Evolutionary conservation across 2,797 vertebrate genomes (phyloP), one percentile per base, ranked within the genome.

Genomic region (Onychomys arenicola): DNA sequence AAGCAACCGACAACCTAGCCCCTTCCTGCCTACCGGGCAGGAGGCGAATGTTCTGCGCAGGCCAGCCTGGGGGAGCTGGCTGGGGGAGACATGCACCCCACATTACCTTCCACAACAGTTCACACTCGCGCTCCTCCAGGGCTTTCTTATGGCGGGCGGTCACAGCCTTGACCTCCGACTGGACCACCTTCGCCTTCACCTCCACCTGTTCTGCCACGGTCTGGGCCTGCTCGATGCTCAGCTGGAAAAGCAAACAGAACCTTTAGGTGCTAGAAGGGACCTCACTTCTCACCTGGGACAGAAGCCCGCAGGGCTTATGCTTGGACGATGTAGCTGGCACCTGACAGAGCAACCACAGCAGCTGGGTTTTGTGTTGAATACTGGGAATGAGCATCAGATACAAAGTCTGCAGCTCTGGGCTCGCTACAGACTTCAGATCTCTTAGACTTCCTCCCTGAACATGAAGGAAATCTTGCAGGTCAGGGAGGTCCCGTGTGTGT

Each of bases 151-250:
- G 99, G 94, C 99, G 98, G 0, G 99, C 99, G 2, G 99, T 99
- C 43, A 99, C 99, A 0, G 99, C 99, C 98, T 99, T 99, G 95
- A 99, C 99, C 98, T 99, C 99, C 1, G 99, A 99, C 98, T 99
- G 99, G 17, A 99, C 99, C 98, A 99, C 99, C 98, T 99, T 99
- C 0, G 99, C 99, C 98, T 99, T 99, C 98, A 99, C 99, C 98
- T 99, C 99, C 91, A 99, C 99, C 98, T 99, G 99, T 97, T 99
- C 99, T 0, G 99, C 99, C 98, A 99, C 99, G 32, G 99, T 99
- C 98, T 99, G 99, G 93, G 99, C 99, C 96, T 99, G 99, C 97
- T 99, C 99, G 96, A 99, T 99, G 98, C 99, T 99, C 95, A 99
- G 98, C 99, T 99, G 98, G 9, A 71, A 69, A 73, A 98, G 76